phyloP scores from a whole-genome alignment of 1,140 invertebrate genomes.

The Bathynomus jamesi region DNA sequence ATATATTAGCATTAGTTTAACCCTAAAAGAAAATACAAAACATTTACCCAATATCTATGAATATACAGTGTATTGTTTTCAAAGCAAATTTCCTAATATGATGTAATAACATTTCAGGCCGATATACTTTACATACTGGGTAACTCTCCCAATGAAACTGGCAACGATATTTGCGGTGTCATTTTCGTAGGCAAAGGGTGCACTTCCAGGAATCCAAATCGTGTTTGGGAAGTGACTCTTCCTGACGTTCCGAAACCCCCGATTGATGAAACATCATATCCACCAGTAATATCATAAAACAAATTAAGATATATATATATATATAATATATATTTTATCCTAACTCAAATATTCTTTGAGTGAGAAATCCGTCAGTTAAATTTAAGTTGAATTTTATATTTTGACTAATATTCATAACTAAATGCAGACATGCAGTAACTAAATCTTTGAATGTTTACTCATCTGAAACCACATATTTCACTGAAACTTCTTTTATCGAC shows the following conservation, averaged over 20 bases:
- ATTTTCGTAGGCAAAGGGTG: conserved; percentile 19
- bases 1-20: not conserved
- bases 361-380: no score
- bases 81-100: no score
- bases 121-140: not conserved
- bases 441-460: no score
- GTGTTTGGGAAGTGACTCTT: conserved; percentile 24
- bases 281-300: not conserved
- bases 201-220: conserved; percentile 23
- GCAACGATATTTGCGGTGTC: conserved; percentile 24
- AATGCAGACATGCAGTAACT: no score
- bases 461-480: no score
- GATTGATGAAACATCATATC: not conserved
- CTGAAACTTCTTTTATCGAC: no score
- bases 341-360: no score
- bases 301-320: conserved; percentile 44
- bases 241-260: conserved; percentile 23
- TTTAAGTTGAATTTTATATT: no score
- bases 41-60: not conserved
- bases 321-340: no score
- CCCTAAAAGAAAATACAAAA: not conserved
- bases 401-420: no score
- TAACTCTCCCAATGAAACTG: conserved; percentile 3
- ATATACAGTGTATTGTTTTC: no score
- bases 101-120: no score